Evolutionary conservation across 53 echinoderm and acorn worm species (phyloP).

Genomic region (Apostichopus leukothele): DNA sequence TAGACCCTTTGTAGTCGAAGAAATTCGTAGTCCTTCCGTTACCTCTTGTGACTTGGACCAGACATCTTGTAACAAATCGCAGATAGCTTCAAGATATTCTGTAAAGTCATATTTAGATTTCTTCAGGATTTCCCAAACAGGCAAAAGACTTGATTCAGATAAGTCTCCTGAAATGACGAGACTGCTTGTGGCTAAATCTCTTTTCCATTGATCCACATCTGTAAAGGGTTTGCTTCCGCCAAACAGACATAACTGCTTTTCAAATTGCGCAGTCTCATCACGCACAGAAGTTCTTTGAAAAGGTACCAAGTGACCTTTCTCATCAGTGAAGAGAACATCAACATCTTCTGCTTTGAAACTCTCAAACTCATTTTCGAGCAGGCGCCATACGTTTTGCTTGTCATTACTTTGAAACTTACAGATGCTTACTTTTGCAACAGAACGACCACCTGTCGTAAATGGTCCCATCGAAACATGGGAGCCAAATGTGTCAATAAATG

Average conservation of each 20-base stretch:
- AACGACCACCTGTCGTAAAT: slow-evolving; percentile 1
- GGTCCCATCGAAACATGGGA: slow-evolving; percentile 23
- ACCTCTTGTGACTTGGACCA: background rate
- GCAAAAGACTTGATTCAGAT: background rate
- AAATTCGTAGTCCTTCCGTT: too few relatives aligned
- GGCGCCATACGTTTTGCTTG: background rate
- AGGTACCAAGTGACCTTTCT: background rate
- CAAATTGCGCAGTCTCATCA: background rate
- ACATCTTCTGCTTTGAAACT: background rate
- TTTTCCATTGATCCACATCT: background rate
- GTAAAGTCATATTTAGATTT: background rate
- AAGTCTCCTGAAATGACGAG: background rate
- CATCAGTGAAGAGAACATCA: background rate
- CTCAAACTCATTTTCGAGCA: background rate
- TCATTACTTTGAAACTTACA: background rate
- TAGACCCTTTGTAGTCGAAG: too few relatives aligned
- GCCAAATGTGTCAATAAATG: background rate
- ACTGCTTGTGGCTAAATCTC: background rate
- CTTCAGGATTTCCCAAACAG: slow-evolving; percentile 5
- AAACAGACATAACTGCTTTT: background rate
- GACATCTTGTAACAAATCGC: background rate
- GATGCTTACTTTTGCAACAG: background rate
- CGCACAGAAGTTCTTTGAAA: background rate
- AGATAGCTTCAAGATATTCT: background rate
- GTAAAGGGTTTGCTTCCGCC: background rate